phyloP scores from a whole-genome alignment of 92 coral and sea anemone species.

The Pocillopora grandis region DNA sequence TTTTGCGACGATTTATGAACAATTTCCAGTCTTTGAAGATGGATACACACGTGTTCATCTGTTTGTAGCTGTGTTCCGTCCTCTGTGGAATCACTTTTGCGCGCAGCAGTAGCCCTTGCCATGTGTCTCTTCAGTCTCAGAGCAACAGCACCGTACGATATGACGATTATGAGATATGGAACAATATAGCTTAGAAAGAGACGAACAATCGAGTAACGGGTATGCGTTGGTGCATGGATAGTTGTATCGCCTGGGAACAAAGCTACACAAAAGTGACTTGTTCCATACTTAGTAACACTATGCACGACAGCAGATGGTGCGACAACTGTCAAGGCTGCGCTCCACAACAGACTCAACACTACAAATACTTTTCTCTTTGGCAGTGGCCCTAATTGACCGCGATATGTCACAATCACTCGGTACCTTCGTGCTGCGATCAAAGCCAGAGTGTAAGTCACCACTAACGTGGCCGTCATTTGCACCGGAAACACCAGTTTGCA shows the following conservation, averaged over 20 bases:
- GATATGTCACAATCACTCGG: neutral
- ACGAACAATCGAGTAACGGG: neutral
- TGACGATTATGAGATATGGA: neutral
- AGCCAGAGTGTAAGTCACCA: constrained; percentile 3
- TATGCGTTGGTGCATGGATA: neutral
- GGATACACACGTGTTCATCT: neutral
- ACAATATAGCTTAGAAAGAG: neutral
- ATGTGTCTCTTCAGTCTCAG: neutral
- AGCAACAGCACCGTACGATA: constrained; percentile 5
- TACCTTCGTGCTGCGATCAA: neutral
- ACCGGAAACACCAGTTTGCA: constrained; percentile 10
- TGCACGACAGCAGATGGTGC: neutral
- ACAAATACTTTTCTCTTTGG: neutral
- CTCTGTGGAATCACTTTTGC: neutral
- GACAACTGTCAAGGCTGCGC: neutral
- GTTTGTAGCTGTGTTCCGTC: neutral
- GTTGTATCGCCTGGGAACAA: neutral
- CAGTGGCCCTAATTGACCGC: neutral
- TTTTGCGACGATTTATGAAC: neutral
- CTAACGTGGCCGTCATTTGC: constrained; percentile 13
- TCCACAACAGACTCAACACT: constrained; percentile 1
- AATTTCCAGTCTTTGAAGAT: neutral
- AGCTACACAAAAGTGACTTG: neutral
- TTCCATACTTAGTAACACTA: neutral
- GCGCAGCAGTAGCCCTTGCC: neutral